Percentiles rank a stretch among this genome's conserved stretches.
Conservation (phyloP, 2,113 vertebrate genomes). For the Cyphomyrus discorhynchus region DNA sequence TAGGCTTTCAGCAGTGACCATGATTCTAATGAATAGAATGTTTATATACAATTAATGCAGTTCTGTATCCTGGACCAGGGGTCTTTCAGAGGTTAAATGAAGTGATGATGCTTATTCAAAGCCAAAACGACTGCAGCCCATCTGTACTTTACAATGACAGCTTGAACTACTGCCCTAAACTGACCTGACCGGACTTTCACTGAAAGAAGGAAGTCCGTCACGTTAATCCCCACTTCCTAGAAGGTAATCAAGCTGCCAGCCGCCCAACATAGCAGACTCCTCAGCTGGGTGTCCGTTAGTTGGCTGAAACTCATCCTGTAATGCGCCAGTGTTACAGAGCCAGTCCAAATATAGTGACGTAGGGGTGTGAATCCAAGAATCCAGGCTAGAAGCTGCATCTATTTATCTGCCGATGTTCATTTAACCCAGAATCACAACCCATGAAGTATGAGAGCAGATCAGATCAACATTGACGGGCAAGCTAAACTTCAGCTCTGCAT, state of each 20-base stretch:
- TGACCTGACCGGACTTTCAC: neutral
- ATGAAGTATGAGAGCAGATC: neutral
- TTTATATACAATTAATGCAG: neutral
- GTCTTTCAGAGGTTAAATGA: neutral
- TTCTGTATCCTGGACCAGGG: neutral
- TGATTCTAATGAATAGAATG: neutral
- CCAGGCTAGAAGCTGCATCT: neutral
- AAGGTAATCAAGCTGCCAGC: neutral
- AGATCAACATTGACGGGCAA: neutral
- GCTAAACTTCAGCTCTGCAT: neutral
- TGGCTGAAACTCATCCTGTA: neutral
- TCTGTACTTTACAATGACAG: neutral
- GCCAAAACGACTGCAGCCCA: neutral
- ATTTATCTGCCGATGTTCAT: neutral
- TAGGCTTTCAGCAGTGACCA: neutral
- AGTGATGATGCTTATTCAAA: neutral
- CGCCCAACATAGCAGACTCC: neutral
- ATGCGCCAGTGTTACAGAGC: neutral
- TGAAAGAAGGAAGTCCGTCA: slow-evolving; percentile 10
- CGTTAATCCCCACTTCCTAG: neutral
- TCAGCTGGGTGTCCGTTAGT: neutral
- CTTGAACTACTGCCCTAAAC: neutral
- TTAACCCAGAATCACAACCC: neutral
- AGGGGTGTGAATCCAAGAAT: neutral
- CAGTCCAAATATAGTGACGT: neutral